Conservation (phyloP, 2,888 invertebrate species). For the Tigriopus californicus region DNA sequence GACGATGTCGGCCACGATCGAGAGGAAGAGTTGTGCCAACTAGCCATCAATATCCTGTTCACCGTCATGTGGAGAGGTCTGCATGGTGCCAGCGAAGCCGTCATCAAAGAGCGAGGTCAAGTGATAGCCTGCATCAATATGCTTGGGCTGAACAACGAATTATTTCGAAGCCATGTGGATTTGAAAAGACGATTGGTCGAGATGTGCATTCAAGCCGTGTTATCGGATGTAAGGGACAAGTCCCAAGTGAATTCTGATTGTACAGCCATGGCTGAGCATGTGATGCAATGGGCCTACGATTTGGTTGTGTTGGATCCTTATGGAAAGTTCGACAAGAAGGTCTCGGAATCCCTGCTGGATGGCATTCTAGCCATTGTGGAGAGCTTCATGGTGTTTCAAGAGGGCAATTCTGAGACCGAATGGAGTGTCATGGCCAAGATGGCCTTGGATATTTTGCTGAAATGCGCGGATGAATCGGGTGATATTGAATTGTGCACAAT, state of each 20-base stretch:
- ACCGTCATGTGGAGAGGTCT: slow-evolving; percentile 42
- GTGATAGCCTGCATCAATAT: slow-evolving; percentile 40
- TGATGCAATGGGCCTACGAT: slow-evolving; percentile 38
- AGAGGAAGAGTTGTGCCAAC: slow-evolving; percentile 38
- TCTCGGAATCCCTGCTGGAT: slow-evolving; percentile 36
- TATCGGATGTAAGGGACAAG: slow-evolving; percentile 37
- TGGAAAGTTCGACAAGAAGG: slow-evolving; percentile 34
- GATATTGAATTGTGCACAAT: slow-evolving; percentile 38
- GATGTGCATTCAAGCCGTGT: slow-evolving; percentile 38
- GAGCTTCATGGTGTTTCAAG: slow-evolving; percentile 37
- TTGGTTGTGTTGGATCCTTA: slow-evolving; percentile 35
- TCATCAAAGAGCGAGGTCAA: slow-evolving; percentile 39
- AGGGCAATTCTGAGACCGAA: slow-evolving; percentile 30
- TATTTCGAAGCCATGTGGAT: slow-evolving; percentile 36
- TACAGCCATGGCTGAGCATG: slow-evolving; percentile 37
- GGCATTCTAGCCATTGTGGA: slow-evolving; percentile 36
- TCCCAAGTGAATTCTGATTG: slow-evolving; percentile 29
- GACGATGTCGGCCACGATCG: not conserved
- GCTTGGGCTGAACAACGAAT: slow-evolving; percentile 35
- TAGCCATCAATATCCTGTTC: slow-evolving; percentile 37
- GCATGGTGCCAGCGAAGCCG: slow-evolving; percentile 34
- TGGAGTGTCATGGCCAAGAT: slow-evolving; percentile 40
- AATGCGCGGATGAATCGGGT: slow-evolving; percentile 30
- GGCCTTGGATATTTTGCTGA: slow-evolving; percentile 29
- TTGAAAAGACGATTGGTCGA: slow-evolving; percentile 38